phyloP scores from a whole-genome alignment of 2,113 vertebrate genomes.

The Pachyramphus minor region DNA sequence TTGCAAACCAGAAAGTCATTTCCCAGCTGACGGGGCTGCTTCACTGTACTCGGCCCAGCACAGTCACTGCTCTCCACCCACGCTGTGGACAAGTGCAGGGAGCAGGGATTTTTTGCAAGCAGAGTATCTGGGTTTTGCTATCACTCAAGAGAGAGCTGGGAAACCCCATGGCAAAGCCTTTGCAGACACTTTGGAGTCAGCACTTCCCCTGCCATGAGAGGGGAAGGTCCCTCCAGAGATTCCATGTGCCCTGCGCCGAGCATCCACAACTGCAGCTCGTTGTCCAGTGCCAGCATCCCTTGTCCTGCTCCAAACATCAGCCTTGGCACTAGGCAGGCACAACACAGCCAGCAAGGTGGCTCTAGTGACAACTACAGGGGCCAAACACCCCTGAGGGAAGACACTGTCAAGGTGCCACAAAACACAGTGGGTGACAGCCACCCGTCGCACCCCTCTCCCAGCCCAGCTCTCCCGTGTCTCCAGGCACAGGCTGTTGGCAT shows the following conservation, averaged over 20 bases:
- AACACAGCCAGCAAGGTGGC: fast-evolving
- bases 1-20: slow-evolving; percentile 26
- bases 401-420: neutral
- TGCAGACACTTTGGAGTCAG: slow-evolving; percentile 16
- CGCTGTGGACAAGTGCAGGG: neutral
- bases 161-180: slow-evolving; percentile 36
- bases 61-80: neutral
- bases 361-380: neutral
- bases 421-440: neutral
- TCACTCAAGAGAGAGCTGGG: slow-evolving; percentile 43
- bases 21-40: neutral
- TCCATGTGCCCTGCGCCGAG: neutral
- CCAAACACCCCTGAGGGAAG: neutral
- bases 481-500: neutral
- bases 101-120: slow-evolving; percentile 49
- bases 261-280: neutral
- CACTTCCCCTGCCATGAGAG: neutral
- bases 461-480: neutral
- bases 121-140: slow-evolving; percentile 40
- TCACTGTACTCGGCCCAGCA: neutral
- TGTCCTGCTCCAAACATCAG: neutral
- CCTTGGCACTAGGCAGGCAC: neutral
- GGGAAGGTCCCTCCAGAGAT: slow-evolving; percentile 19
- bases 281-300: fast-evolving
- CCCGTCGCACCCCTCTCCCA: fast-evolving